A percentile compares a stretch with the other conserved stretches of the same genome.
Evolutionary conservation across 1,140 invertebrate species (phyloP).

Genomic region (Spodoptera frugiperda): DNA sequence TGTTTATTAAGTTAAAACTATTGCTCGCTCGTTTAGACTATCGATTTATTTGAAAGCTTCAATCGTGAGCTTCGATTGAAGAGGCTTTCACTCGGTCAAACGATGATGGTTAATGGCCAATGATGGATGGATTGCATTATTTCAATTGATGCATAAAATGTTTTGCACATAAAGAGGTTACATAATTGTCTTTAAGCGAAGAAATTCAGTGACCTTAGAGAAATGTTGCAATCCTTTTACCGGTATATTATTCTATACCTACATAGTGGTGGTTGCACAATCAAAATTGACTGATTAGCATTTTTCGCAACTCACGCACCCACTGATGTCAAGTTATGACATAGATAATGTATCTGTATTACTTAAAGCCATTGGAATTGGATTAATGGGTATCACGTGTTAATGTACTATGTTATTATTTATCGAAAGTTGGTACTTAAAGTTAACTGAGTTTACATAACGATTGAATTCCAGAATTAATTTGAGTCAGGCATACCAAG

Average conservation of each 20-base stretch:
- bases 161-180: conserved; percentile 7
- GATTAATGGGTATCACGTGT: conserved; percentile 20
- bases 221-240: conserved; percentile 42
- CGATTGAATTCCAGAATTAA: not conserved
- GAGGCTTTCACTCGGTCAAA: conserved; percentile 11
- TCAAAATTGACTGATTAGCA: conserved; percentile 39
- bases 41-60: conserved; percentile 33
- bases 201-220: conserved; percentile 42
- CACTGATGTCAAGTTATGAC: conserved; percentile 39
- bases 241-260: conserved; percentile 30
- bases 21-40: not conserved
- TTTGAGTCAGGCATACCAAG: not conserved
- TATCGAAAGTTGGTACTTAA: conserved; percentile 24
- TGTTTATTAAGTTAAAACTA: conserved; percentile 39
- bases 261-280: conserved; percentile 29
- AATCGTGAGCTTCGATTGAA: conserved; percentile 5
- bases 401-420: conserved; percentile 1
- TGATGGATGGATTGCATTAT: not conserved
- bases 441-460: conserved; percentile 16
- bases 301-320: conserved; percentile 40
- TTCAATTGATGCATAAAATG: not conserved
- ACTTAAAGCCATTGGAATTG: conserved; percentile 3
- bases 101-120: not conserved
- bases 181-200: conserved; percentile 31
- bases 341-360: conserved; percentile 31